Evolutionary conservation across 53 echinoderm and acorn worm species (phyloP).

Genomic region (Zoroaster sp.): DNA sequence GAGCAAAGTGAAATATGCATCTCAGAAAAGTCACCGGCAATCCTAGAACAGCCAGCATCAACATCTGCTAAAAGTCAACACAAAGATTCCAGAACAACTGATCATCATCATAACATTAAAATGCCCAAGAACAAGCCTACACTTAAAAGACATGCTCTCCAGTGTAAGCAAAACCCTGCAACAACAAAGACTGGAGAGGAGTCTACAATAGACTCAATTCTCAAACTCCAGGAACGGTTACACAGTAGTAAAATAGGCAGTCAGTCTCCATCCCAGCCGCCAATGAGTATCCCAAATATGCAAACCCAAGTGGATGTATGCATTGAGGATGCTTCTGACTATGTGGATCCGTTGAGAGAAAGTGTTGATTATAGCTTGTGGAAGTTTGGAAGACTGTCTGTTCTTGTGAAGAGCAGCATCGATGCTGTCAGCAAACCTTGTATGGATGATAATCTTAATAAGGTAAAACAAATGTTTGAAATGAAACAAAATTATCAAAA

Average conservation of each 20-base stretch:
- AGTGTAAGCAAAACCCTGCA: background rate
- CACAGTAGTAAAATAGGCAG: conserved; percentile 29
- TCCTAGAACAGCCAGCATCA: background rate
- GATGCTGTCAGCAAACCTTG: conserved; percentile 4
- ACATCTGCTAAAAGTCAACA: background rate
- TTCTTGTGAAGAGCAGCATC: conserved; percentile 39
- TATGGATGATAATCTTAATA: background rate
- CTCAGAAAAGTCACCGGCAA: background rate
- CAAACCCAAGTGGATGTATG: background rate
- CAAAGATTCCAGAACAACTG: background rate
- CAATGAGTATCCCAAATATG: background rate
- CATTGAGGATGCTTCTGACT: conserved; percentile 21
- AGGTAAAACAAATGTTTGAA: background rate
- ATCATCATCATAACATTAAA: background rate
- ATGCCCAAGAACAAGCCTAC: background rate
- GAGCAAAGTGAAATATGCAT: background rate
- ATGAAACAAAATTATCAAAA: no score
- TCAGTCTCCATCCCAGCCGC: conserved; percentile 36
- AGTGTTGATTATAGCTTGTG: conserved; percentile 55
- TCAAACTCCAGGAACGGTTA: conserved; percentile 54
- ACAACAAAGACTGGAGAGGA: conserved; percentile 4
- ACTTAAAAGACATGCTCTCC: background rate
- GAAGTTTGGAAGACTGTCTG: conserved; percentile 50
- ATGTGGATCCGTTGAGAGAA: background rate
- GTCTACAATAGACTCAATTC: conserved; percentile 57